Conservation (phyloP, 2,797 vertebrate genomes). For the Tangara arthus region DNA sequence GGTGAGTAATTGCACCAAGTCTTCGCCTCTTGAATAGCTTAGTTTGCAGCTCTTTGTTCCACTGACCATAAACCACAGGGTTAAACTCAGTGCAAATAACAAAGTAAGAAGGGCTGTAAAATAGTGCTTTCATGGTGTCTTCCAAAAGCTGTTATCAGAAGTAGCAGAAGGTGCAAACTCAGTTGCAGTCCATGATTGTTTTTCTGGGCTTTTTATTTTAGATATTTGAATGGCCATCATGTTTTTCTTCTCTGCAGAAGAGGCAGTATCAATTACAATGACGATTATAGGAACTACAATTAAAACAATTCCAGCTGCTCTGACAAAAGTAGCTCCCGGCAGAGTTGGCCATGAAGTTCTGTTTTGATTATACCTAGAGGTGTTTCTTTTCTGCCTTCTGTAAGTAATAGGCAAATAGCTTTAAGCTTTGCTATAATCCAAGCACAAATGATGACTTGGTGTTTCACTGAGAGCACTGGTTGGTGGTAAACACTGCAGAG, state of each 20-base stretch:
- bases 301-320: slow-evolving; percentile 43
- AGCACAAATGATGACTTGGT: not conserved
- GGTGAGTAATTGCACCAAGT: not conserved
- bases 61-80: slow-evolving; percentile 72
- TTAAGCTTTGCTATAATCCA: slow-evolving; percentile 49
- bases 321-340: slow-evolving; percentile 29
- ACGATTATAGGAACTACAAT: slow-evolving; percentile 39
- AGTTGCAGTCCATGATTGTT: slow-evolving; percentile 66
- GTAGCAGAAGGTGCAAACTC: slow-evolving; percentile 65
- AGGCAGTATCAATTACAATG: slow-evolving; percentile 59
- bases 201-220: slow-evolving; percentile 66
- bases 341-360: slow-evolving; percentile 35
- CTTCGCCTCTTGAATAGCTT: not conserved
- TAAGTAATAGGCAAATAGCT: slow-evolving; percentile 38
- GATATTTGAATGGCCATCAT: slow-evolving; percentile 67
- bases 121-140: slow-evolving; percentile 1
- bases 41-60: slow-evolving; percentile 57
- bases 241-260: slow-evolving; percentile 66
- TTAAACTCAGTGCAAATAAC: slow-evolving; percentile 67
- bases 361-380: not conserved
- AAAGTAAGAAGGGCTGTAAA: slow-evolving; percentile 65
- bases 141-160: slow-evolving; percentile 56
- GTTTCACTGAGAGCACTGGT: slow-evolving; percentile 7
- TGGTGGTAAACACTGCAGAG: slow-evolving; percentile 20
- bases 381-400: not conserved